These are phyloP conservation scores for Amazona guildingii DNA, from an alignment of 2,113 vertebrate species.

Conservation along the genomic window DNA sequence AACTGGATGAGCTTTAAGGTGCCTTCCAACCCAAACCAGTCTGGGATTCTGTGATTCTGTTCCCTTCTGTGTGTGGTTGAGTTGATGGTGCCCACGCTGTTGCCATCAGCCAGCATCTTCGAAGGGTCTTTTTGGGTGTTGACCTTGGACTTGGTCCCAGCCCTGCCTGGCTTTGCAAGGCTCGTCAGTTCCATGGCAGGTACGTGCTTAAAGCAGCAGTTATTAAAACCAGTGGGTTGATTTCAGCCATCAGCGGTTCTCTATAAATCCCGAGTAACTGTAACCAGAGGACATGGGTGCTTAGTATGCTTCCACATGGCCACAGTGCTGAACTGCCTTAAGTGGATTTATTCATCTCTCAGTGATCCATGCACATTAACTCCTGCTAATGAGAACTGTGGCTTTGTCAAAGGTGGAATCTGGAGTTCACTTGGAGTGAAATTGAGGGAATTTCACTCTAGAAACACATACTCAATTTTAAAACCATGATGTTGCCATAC, in stretches of 20 bases:
- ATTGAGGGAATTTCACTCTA: slow-evolving; percentile 18
- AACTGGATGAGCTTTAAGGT: neutral
- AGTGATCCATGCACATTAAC: neutral
- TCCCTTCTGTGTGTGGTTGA: neutral
- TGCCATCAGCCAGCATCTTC: neutral
- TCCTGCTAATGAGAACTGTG: neutral
- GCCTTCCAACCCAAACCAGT: neutral
- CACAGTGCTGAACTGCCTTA: neutral
- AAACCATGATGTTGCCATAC: neutral
- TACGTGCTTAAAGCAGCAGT: neutral
- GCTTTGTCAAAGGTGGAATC: neutral
- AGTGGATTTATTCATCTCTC: slow-evolving; percentile 18
- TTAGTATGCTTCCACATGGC: neutral
- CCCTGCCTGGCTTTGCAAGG: neutral
- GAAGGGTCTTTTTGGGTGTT: neutral
- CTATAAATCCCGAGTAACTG: neutral
- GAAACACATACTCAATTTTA: neutral
- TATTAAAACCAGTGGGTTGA: neutral
- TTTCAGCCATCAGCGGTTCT: accelerated
- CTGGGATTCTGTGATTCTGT: neutral
- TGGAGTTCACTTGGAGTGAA: slow-evolving; percentile 18
- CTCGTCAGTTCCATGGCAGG: neutral
- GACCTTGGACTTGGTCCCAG: neutral
- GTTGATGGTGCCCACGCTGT: neutral
- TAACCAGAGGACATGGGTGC: neutral